Evolutionary conservation across 2,888 invertebrate genomes (phyloP), one percentile per base, ranked within the genome.

Genomic region (Mesorhabditis sp.): DNA sequence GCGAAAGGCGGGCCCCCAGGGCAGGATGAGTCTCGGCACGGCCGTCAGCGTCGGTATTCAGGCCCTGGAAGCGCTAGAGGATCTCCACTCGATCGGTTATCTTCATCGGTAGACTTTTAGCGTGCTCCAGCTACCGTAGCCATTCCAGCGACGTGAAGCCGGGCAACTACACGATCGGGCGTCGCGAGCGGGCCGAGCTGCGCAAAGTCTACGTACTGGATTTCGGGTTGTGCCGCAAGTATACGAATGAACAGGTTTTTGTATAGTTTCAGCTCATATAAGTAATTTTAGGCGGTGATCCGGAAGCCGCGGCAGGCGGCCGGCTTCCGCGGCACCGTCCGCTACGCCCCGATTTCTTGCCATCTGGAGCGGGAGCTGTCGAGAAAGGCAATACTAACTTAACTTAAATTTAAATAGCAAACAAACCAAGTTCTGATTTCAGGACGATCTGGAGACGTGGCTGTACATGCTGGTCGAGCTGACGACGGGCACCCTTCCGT

Each of bases 241-340:
- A 58, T 62, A 69, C 69, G 10, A 69, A 66, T 43, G 66, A 69
- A 4, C 45, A 44, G 68, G 68, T 45, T 50, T 50, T 10, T 61
- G n/a, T 5, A 50, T 15, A 28, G 5, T 13, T 5, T 13, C 10
- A 5, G 15, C 10, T n/a, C 15, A 15, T 42, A 67, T 67, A 15
- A 43, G 4, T 45, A 42, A 44, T 44, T 74, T 3, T 70, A 82
- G 73, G 83, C 77, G 43, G 75, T 74, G 41, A 79, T 79, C 71
- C 67, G 79, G 43, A 83, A 80, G 72, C 83, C 83, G 6, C 76
- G 83, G 50, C 78, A 77, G 62, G 80, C 80, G 6, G 81, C 82
- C 70, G 82, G 82, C 7, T 82, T 82, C 75, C 80, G 82, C 58
- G 82, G 82, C 67, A 82, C 82, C 64, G 82, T 82, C 65, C 78